These are phyloP conservation scores for Bellardia bayeri DNA, from an alignment of 2,888 invertebrate genomes.

Conservation along the genomic window DNA sequence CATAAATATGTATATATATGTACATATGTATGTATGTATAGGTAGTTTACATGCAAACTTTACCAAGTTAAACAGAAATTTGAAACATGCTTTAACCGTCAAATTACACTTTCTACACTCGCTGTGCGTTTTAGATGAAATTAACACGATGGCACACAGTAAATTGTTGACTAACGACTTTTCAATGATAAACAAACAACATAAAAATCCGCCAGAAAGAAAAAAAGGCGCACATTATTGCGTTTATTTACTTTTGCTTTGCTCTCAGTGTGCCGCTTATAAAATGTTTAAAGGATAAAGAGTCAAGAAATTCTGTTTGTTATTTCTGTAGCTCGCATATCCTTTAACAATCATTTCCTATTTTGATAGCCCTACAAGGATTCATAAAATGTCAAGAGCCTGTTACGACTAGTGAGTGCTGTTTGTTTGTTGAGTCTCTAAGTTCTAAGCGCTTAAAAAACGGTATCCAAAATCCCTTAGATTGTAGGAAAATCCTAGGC, in stretches of 20 bases:
- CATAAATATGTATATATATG: no score
- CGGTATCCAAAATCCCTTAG: constrained; percentile 15
- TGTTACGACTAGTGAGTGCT: background rate
- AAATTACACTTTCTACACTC: constrained; percentile 25
- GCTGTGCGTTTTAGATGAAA: constrained; percentile 37
- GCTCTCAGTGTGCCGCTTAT: background rate
- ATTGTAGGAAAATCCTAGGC: background rate
- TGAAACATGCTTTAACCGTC: constrained; percentile 38
- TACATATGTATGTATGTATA: no score
- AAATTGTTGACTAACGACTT: constrained; percentile 69
- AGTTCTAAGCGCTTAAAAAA: constrained; percentile 34
- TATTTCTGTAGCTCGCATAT: constrained; percentile 20
- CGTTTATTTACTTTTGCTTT: background rate
- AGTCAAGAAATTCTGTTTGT: constrained; percentile 20
- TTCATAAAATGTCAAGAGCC: constrained; percentile 60
- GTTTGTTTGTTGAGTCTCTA: constrained; percentile 21
- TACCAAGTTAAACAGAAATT: constrained; percentile 25
- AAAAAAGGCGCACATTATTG: background rate
- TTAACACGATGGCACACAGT: constrained; percentile 52
- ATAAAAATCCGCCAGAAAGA: background rate
- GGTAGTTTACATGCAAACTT: background rate
- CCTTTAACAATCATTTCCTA: constrained; percentile 34
- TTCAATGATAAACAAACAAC: constrained; percentile 58
- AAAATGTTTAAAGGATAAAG: constrained; percentile 16
- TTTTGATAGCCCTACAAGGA: constrained; percentile 44